These are phyloP conservation scores for Dimorphilus gyrociliatus DNA, from an alignment of 2,888 invertebrate species.

Conservation along the genomic window DNA sequence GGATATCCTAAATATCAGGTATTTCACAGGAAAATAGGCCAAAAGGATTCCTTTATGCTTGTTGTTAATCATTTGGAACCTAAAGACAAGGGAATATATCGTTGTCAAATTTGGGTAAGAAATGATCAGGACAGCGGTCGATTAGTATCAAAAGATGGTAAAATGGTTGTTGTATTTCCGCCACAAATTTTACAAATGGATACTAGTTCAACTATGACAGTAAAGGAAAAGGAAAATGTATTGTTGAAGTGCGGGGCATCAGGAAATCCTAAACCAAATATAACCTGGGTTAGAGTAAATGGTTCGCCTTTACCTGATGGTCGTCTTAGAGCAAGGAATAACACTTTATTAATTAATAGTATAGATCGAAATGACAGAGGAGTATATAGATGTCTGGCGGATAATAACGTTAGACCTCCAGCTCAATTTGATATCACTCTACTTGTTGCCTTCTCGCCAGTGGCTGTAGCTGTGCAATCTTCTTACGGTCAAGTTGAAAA, in stretches of 20 bases:
- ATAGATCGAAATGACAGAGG: conserved; percentile 20
- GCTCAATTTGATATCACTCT: conserved; percentile 23
- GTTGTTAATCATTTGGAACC: conserved; percentile 10
- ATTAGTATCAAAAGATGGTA: conserved; percentile 8
- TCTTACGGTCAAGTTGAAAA: conserved; percentile 33
- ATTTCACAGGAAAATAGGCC: conserved; percentile 3
- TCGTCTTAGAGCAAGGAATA: conserved; percentile 13
- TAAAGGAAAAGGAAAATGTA: conserved; percentile 15
- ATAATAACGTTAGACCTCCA: conserved; percentile 33
- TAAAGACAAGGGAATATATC: conserved; percentile 9
- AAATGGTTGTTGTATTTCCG: conserved; percentile 19
- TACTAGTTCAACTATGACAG: conserved; percentile 19
- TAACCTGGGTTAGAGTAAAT: conserved; percentile 34
- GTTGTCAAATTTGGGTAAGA: conserved; percentile 9
- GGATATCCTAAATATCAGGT: conserved; percentile 9
- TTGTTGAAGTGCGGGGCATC: conserved; percentile 20
- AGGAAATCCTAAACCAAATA: conserved; percentile 29
- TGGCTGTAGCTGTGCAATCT: conserved; percentile 20
- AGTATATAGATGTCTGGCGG: conserved; percentile 32
- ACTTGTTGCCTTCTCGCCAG: conserved; percentile 23
- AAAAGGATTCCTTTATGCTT: conserved; percentile 7
- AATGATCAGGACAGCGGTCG: conserved; percentile 7
- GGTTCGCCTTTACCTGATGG: conserved; percentile 12
- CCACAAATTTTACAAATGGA: conserved; percentile 17
- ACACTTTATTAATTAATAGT: conserved; percentile 10